Percentiles rank a stretch among this genome's conserved stretches.
These are phyloP conservation scores for Chymomyza procnemis DNA, from an alignment of 2,888 invertebrate species.

Conservation along the genomic window DNA sequence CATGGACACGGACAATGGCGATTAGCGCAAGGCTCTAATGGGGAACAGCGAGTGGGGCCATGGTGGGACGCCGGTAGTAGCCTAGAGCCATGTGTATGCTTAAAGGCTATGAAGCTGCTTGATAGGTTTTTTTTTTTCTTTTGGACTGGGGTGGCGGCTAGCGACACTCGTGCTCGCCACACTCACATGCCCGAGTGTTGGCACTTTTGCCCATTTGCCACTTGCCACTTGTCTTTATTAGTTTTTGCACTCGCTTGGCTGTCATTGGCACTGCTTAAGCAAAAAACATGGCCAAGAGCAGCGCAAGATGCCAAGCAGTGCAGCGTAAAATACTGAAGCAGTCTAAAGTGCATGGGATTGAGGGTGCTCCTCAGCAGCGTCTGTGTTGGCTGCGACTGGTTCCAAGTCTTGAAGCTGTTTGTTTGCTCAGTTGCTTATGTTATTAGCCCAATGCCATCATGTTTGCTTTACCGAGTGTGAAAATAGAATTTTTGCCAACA, in stretches of 20 bases:
- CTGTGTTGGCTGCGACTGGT: background rate
- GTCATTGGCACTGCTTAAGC: conserved; percentile 32
- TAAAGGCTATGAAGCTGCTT: conserved; percentile 51
- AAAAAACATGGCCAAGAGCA: background rate
- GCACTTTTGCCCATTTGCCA: conserved; percentile 55
- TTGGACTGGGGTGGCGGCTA: conserved; percentile 19
- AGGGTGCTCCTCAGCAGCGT: background rate
- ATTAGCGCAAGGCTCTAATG: conserved; percentile 69
- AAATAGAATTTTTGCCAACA: conserved; percentile 41
- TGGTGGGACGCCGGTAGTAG: background rate
- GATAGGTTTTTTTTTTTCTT: background rate
- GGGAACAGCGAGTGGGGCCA: conserved; percentile 28
- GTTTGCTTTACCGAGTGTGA: conserved; percentile 60
- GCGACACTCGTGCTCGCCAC: background rate
- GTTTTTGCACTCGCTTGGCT: conserved; percentile 55
- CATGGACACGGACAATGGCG: conserved; percentile 59
- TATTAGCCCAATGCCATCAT: conserved; percentile 65
- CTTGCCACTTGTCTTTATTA: conserved; percentile 73
- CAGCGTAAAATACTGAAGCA: background rate
- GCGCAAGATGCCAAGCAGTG: background rate
- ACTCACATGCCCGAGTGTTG: background rate
- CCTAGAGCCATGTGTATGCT: conserved; percentile 62
- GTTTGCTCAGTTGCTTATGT: conserved; percentile 65
- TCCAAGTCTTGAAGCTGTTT: conserved; percentile 26
- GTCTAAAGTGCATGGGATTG: conserved; percentile 41